Evolutionary conservation across 2,797 vertebrate genomes (phyloP), one percentile per base, ranked within the genome.

Genomic region (Artibeus lituratus): DNA sequence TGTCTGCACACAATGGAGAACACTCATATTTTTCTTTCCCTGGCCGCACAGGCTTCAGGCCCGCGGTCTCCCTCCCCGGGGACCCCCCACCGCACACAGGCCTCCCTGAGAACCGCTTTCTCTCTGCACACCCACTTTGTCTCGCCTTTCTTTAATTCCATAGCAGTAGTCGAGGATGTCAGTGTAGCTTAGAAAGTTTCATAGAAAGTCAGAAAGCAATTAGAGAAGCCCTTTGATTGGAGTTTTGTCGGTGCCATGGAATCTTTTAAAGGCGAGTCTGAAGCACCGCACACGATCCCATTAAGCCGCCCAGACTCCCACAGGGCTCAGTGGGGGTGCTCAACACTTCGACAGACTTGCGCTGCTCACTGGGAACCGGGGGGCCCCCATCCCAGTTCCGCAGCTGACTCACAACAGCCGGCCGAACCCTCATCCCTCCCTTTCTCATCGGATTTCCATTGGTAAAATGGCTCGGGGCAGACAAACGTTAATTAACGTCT

Each of bases 181-280:
- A 94, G 97, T 19, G 47, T 91, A 35, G 96, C 95, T 97, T 86
- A 96, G 95, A 96, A 97, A 97, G 97, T 97, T 97, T 97, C 97
- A 97, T 91, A 96, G 97, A 98, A 98, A 98, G 97, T 98, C 97
- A 97, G 97, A 96, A 87, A 96, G 97, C 97, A 96, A 95, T 98
- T 96, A 97, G 95, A 94, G 97, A 93, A 95, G 95, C 90, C 89
- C 94, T 96, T 96, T 95, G 88, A 94, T 91, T 76, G 94, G 87
- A 29, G 95, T 10, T 73, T 77, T 37, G 59, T 78, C 3, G 94
- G 94, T 96, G 96, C 96, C 94, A 44, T 22, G 65, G 92, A 14
- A 18, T 83, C 97, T 85, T 95, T 94, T 84, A 92, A 55, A 95
- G 96, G 85, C 39, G 53, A 88, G 73, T 35, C 77, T 44, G 92